A percentile compares a stretch with the other conserved stretches of the same genome.
These are phyloP conservation scores for Calameuta filiformis DNA, from an alignment of 2,888 invertebrate genomes.

Conservation along the genomic window DNA sequence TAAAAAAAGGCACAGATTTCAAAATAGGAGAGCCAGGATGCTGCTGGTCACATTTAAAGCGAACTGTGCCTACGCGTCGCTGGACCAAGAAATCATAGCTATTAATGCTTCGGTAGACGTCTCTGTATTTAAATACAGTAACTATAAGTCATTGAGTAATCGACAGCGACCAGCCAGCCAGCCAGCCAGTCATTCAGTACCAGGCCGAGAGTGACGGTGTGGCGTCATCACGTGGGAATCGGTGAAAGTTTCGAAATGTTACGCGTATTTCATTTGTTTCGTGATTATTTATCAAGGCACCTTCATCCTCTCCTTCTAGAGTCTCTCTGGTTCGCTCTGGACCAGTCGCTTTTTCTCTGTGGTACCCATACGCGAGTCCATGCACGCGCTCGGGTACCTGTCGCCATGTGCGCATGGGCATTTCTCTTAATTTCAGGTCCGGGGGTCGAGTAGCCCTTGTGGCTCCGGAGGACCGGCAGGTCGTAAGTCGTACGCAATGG, in stretches of 20 bases:
- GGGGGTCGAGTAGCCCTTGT: not conserved
- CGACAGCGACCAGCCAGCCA: slow-evolving; percentile 22
- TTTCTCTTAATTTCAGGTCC: not conserved
- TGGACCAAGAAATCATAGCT: slow-evolving; percentile 36
- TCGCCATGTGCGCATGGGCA: not conserved
- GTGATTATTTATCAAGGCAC: slow-evolving; percentile 26
- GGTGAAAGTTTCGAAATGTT: slow-evolving; percentile 39
- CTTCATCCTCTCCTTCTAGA: not conserved
- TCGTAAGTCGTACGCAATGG: slow-evolving; percentile 3
- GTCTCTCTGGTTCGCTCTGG: not conserved
- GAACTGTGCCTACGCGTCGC: slow-evolving; percentile 33
- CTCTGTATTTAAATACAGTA: slow-evolving; percentile 32
- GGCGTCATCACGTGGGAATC: slow-evolving; percentile 40
- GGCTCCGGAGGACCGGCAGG: not conserved
- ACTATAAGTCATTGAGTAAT: slow-evolving; percentile 44
- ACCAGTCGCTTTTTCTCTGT: slow-evolving; percentile 28
- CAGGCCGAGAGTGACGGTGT: slow-evolving; percentile 22
- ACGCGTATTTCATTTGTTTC: slow-evolving; percentile 30
- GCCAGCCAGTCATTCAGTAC: slow-evolving; percentile 5
- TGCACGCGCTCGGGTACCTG: slow-evolving; percentile 18
- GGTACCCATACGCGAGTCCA: slow-evolving; percentile 4
- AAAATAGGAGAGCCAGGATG: not conserved
- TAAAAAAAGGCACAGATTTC: not conserved
- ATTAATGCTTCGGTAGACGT: slow-evolving; percentile 35
- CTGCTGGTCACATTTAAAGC: slow-evolving; percentile 29